Base-by-base conservation (phyloP, 2,797 vertebrate species). In the Crax fasciolata region DNA sequence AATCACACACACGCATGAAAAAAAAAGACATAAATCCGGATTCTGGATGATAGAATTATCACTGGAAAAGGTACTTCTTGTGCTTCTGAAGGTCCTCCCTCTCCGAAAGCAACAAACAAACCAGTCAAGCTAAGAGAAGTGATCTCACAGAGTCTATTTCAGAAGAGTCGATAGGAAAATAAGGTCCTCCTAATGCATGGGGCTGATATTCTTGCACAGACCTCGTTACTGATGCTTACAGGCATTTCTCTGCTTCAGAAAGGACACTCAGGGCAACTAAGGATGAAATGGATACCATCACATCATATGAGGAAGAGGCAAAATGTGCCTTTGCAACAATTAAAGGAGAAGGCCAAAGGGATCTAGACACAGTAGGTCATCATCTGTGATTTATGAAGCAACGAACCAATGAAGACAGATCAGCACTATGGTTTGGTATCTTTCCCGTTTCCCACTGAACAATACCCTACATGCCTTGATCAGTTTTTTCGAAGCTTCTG, bases 41-140 rank as follows among this genome's bases (percentile, higher is more conserved):
- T 89, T 72, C 43, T 83, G 82, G 79, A 71, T 41, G 82, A 51
- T 24, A 74, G 44, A 74, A 41, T 76, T 80, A 84, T 71, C 72
- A 11, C 23, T 17, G 59, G 55, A 48, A 65, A 89, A 85, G 48
- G 84, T 28, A 41, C 57, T 87, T 74, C 12, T 58, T 77, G 46
- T 6, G 38, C 41, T 93, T 71, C 94, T 73, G 66, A 83, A 87
- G 79, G 51, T 70, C 62, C 73, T 78, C 24, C 72, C 84, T 87
- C 23, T 63, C 58, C 0, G 3, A 73, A 78, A 84, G 62, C 44
- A 75, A 77, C 32, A 68, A 28, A 67, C 49, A 80, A 95, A 44
- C 20, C 84, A 89, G 54, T 44, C 68, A 83, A 72, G 78, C 65
- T 68, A 32, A 51, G 78, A 52, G 38, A 85, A 75, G 72, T 28